Evolutionary conservation across 2,888 invertebrate genomes (phyloP).

Genomic region (Temnothorax ravouxi): DNA sequence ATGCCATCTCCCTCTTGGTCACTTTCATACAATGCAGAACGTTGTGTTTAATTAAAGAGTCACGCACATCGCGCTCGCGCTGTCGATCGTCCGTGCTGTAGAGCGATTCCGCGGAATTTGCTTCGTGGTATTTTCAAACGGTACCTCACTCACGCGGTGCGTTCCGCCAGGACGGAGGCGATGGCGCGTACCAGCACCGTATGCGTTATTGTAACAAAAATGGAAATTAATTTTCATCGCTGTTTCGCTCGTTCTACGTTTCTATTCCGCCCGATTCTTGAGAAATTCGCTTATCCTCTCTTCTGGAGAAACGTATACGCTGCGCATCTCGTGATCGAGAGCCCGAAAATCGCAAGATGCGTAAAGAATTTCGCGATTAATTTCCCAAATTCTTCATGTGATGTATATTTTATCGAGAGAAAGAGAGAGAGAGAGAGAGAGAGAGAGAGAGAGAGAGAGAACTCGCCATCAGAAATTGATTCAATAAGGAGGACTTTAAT

Average conservation of each 20-base stretch:
- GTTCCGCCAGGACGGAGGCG: slow-evolving; percentile 71
- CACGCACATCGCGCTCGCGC: slow-evolving; percentile 28
- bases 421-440: too few relatives aligned
- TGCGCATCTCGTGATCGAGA: not conserved
- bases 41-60: slow-evolving; percentile 62
- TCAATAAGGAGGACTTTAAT: not conserved
- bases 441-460: not conserved
- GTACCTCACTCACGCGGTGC: slow-evolving; percentile 77
- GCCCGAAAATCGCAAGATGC: too few relatives aligned
- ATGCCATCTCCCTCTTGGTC: not conserved
- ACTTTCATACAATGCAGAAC: slow-evolving; percentile 37
- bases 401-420: not conserved
- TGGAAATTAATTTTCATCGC: slow-evolving; percentile 29
- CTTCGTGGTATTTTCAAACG: slow-evolving; percentile 81
- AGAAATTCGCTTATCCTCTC: not conserved
- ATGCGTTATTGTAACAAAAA: slow-evolving; percentile 5
- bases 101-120: slow-evolving; percentile 70
- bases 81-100: slow-evolving; percentile 57
- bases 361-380: not conserved
- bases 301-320: not conserved
- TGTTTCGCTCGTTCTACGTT: not conserved
- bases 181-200: slow-evolving; percentile 3
- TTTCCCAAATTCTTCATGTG: not conserved
- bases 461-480: not conserved
- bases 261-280: not conserved